Evolutionary conservation across 2,888 invertebrate species (phyloP), one percentile per base, ranked within the genome.

Genomic region (Diaprepes abbreviatus): DNA sequence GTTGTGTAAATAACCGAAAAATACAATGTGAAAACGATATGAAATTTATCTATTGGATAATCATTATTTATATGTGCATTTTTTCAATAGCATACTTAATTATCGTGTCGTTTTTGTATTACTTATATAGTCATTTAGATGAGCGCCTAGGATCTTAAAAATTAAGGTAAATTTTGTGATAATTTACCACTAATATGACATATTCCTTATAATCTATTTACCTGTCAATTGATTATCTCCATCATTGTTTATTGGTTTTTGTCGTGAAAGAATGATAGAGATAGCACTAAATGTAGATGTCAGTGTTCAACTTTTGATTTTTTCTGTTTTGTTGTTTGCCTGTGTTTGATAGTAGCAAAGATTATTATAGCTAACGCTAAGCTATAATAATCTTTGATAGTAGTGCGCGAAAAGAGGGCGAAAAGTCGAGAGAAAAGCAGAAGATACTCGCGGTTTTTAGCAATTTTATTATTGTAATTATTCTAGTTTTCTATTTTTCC

Each of bases 51-150:
- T 36, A 16, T 21, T 16, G 14, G 16, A 3, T 69, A 17, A n/a
- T 69, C 6, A 31, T 33, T 0, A 21, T 59, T 33, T 70, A 70
- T 54, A 36, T 70, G 14, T 59, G 31, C 12, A 65, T 67, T 36
- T 71, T 71, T 16, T 21, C 58, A 28, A 19, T 57, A 4, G 14
- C 43, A 21, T 71, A 71, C 54, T 28, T 71, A 40, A 58, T 71
- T 63, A 10, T 64, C 1, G 59, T 71, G 28, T 40, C 58, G 1
- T 12, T 45, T 3, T 54, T 71, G 12, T 63, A 58, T 35, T 63
- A 59, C 35, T 9, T 70, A 7, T 70, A 65, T n/a, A 54, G 6
- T 35, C 24, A 16, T 31, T 36, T 70, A n/a, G 68, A 68, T 12
- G 45, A 62, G 1, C 14, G n/a, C 6, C n/a, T 31, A 19, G 12